phyloP scores from a whole-genome alignment of 1,140 invertebrate genomes.

The Drosophila lini region DNA sequence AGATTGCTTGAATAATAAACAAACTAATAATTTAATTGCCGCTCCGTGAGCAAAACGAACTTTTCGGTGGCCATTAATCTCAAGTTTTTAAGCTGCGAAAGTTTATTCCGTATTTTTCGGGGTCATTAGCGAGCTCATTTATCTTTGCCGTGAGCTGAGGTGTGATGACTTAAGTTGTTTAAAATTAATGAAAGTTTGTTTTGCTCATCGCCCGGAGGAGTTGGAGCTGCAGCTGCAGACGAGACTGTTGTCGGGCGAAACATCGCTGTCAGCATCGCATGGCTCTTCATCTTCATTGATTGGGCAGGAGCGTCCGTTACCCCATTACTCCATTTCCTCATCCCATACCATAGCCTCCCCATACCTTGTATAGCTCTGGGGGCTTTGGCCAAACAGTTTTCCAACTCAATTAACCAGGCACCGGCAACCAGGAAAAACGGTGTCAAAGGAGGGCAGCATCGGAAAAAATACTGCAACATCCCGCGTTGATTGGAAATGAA shows the following conservation, averaged over 20 bases:
- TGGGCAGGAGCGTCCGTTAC: constrained; percentile 9
- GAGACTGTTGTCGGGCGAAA: constrained; percentile 24
- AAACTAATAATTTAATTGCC: constrained; percentile 67
- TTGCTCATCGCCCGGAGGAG: constrained; percentile 4
- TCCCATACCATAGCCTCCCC: neutral
- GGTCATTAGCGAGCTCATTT: constrained; percentile 69
- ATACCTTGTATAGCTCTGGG: constrained; percentile 6
- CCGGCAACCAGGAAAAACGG: constrained; percentile 19
- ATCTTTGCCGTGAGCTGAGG: constrained; percentile 52
- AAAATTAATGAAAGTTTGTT: constrained; percentile 66
- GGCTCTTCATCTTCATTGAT: constrained; percentile 39
- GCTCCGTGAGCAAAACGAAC: constrained; percentile 30
- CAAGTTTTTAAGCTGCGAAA: constrained; percentile 53
- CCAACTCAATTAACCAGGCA: constrained; percentile 61
- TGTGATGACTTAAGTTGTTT: constrained; percentile 50
- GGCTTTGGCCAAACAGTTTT: constrained; percentile 57
- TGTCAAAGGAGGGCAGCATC: constrained; percentile 39
- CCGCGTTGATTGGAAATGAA: constrained; percentile 50
- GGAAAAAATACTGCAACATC: constrained; percentile 42
- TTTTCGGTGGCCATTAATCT: constrained; percentile 57
- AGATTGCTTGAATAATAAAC: constrained; percentile 24
- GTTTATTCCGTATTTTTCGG: constrained; percentile 53
- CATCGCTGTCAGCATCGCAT: constrained; percentile 38
- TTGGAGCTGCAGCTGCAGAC: constrained; percentile 29
- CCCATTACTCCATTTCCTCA: neutral